Base-by-base conservation (phyloP, 2,888 invertebrate genomes). In the Xylota sylvarum region DNA sequence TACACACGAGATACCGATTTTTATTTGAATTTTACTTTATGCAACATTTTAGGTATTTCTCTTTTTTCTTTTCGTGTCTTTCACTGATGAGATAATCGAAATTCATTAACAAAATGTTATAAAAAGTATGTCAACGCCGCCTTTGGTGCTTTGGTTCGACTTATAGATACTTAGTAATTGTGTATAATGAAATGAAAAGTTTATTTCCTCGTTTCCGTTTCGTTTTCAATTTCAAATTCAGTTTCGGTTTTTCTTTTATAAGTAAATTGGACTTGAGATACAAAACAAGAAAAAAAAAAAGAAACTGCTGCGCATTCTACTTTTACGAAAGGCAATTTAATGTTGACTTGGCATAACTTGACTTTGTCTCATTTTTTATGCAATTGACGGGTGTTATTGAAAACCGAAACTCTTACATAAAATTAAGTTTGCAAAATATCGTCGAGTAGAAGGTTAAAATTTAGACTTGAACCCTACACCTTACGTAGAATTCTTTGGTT, bases 51-150 rank as follows among this genome's bases (percentile, higher is more conserved):
- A 64, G 7, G 0, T 48, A n/a, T 52, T 55, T n/a, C 23, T 32
- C 19, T 60, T 67, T 19, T 64, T 46, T 4, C 10, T 52, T 52
- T 52, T 46, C 5, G 14, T 50, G n/a, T 73, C 73, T 64, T 74
- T 74, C 74, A 56, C 55, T 37, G 74, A 76, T 70, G 56, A 56
- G 56, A 70, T 80, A 74, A 84, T 64, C 50, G 19, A 80, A 80
- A 76, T 84, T 84, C 84, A 80, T 84, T 80, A 70, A 69, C 64
- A 74, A 58, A 58, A 1, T 50, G 23, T 12, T 43, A 23, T 19
- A 50, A 60, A 48, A 73, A 60, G 65, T 78, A 37, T 78, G 83
- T 62, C 78, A 73, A 67, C 72, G 58, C 32, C 30, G 17, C 35
- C 19, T 67, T 67, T 37, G 37, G n/a, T 40, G 48, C 50, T 58